Evolutionary conservation across 2,113 vertebrate species (phyloP), one percentile per base, ranked within the genome.

Genomic region (Xyrauchen texanus): DNA sequence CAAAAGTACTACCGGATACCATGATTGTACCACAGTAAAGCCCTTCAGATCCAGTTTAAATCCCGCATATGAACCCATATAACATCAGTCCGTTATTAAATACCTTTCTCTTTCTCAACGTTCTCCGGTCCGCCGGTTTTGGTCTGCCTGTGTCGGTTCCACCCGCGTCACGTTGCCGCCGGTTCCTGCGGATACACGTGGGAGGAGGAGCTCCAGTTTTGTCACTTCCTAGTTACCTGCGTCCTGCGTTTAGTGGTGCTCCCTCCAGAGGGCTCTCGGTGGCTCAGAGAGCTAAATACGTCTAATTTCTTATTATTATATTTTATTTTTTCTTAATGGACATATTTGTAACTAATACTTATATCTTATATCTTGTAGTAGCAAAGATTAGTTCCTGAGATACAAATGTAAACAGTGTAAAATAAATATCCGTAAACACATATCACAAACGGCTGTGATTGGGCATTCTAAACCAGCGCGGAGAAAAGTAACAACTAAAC

Each of bases 131-230:
- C 10, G 46, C 84, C 68, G 52, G 71, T 47, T 34, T 57, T 4
- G 13, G 2, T 15, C 11, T 0, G 7, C 55, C 51, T 13, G 15
- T 42, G 70, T 73, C 16, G 62, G 46, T 61, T 73, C 44, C 9
- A 73, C 70, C 89, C 88, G 87, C 84, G 87, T 87, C 86, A 85
- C 78, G 55, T 61, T 85, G 81, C 87, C 86, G 87, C 87, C 87
- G 78, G 84, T 88, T 91, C 92, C 91, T 91, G 92, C 91, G 90
- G 85, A 92, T 91, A 92, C 92, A 89, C 92, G 92, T 91, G 85
- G 87, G 85, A 89, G 91, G 91, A 80, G 89, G 88, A 57, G 73
- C 47, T 90, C 82, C 85, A 44, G 81, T 83, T 80, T 86, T 89
- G 21, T 76, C 64, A 88, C 90, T 93, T 93, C 91, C 92, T 92